Evolutionary conservation across 2,113 vertebrate genomes (phyloP).

Genomic region (Megaptera novaeangliae): DNA sequence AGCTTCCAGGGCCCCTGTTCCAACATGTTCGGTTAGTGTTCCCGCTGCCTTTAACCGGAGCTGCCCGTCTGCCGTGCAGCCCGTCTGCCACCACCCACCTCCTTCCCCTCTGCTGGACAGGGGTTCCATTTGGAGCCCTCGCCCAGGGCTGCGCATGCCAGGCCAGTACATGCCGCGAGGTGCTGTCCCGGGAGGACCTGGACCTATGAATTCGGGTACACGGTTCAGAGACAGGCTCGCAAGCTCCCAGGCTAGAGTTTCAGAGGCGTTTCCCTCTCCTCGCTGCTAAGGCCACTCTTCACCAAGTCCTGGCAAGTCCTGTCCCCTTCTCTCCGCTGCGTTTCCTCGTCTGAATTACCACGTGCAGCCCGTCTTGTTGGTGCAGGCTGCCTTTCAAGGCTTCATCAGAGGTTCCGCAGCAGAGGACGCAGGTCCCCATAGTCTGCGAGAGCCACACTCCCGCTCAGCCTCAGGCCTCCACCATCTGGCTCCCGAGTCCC

Average conservation of each 20-base stretch:
- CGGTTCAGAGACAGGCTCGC: neutral
- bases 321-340: too few species aligned
- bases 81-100: neutral
- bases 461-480: neutral
- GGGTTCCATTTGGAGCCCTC: neutral
- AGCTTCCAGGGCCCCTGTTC: neutral
- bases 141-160: neutral
- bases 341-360: neutral
- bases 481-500: neutral
- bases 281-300: neutral
- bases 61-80: neutral
- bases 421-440: neutral
- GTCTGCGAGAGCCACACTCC: neutral
- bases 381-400: neutral
- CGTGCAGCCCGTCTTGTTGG: neutral
- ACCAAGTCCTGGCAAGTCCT: neutral
- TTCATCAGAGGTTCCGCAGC: fast-evolving
- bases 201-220: neutral
- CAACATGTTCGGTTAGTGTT: fast-evolving
- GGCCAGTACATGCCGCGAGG: neutral
- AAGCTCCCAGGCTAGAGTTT: neutral
- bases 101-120: neutral
- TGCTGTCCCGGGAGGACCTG: too few species aligned
- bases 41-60: neutral
- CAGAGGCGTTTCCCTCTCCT: neutral